Percentiles rank a stretch among this genome's conserved stretches.
phyloP scores from a whole-genome alignment of 2,797 vertebrate genomes.

The Zenarchopterus dispar region DNA sequence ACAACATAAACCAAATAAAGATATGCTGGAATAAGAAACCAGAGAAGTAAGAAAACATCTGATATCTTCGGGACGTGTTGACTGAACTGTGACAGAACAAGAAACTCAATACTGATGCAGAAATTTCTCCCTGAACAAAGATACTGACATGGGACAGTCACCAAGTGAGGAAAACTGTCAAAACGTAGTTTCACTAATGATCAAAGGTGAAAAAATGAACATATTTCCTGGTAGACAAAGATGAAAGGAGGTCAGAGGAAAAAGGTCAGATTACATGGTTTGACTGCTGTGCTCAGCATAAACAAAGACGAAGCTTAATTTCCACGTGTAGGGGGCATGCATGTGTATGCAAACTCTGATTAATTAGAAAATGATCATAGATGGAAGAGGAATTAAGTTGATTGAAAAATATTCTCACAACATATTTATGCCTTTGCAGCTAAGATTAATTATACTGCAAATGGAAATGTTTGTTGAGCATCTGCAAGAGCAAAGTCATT shows the following conservation, averaged over 20 bases:
- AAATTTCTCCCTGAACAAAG: neutral
- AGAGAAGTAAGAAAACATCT: neutral
- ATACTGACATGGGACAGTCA: neutral
- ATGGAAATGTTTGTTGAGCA: neutral
- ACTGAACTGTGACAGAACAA: neutral
- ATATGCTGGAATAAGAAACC: too few relatives aligned
- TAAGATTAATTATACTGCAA: neutral
- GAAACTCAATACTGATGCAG: neutral
- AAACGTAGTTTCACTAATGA: neutral
- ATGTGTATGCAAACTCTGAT: neutral
- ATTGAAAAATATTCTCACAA: neutral
- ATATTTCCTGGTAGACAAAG: neutral
- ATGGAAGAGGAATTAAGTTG: neutral
- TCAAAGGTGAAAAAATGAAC: neutral
- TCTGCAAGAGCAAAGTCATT: too few relatives aligned
- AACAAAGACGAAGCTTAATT: neutral
- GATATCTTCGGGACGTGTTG: neutral
- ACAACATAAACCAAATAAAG: neutral
- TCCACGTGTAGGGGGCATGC: neutral
- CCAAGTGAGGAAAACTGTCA: constrained; percentile 1
- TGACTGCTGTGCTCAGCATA: neutral
- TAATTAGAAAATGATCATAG: neutral
- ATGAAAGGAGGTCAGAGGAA: constrained; percentile 5
- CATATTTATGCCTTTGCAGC: neutral
- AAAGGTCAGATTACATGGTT: constrained; percentile 1